Percentiles rank a stretch among this genome's conserved stretches.
phyloP scores from a whole-genome alignment of 2,797 vertebrate species.

The Betta splendens region DNA sequence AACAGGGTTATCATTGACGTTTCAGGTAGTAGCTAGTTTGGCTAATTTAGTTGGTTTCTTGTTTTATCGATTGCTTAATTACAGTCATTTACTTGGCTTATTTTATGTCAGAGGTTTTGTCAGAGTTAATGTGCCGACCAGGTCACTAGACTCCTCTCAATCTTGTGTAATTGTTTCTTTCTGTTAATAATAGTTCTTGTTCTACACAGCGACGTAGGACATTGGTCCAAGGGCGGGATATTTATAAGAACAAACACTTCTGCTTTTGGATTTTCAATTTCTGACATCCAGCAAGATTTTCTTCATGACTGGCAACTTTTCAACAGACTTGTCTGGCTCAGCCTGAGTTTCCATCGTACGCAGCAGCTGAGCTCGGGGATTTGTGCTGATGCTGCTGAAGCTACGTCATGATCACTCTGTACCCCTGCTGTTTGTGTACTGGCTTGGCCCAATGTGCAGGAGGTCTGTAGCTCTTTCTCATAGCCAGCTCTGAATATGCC shows the following conservation, averaged over 20 bases:
- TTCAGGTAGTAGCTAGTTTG: neutral
- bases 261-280: conserved; percentile 55
- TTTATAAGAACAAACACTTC: conserved; percentile 46
- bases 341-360: conserved; percentile 32
- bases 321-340: conserved; percentile 16
- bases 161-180: neutral
- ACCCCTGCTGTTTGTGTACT: conserved; percentile 20
- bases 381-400: conserved; percentile 50
- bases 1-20: neutral
- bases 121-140: neutral
- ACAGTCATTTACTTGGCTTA: neutral
- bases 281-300: conserved; percentile 33
- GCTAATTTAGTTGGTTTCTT: neutral
- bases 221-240: conserved; percentile 14
- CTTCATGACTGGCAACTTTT: conserved; percentile 40
- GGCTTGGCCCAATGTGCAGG: conserved; percentile 14
- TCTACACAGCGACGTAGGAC: conserved; percentile 29
- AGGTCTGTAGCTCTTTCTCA: conserved; percentile 23
- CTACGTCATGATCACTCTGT: conserved; percentile 35
- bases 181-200: neutral
- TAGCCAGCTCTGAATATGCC: neutral
- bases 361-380: conserved; percentile 36
- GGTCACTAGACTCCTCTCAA: neutral
- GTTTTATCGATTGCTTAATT: neutral
- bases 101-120: neutral